A percentile compares a stretch with the other conserved stretches of the same genome.
phyloP scores from a whole-genome alignment of 2,113 vertebrate genomes.

The Paraplagusia blochii region DNA sequence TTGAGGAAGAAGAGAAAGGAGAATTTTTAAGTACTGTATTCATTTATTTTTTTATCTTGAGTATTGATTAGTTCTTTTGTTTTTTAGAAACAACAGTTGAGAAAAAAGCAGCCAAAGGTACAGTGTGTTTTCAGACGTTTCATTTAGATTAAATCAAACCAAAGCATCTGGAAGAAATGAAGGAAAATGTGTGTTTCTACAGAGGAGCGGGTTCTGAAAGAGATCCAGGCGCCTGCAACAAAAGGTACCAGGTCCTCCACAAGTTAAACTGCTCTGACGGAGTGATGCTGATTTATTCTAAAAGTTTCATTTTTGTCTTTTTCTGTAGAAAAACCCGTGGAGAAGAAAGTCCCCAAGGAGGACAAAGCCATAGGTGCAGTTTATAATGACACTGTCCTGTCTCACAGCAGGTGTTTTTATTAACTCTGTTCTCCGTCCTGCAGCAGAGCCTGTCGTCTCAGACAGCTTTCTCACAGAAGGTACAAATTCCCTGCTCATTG shows the following conservation, averaged over 20 bases:
- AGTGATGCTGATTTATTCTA: background rate
- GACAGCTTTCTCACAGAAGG: slow-evolving; percentile 59
- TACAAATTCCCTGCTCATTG: background rate
- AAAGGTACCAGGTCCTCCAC: slow-evolving; percentile 36
- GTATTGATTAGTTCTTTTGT: background rate
- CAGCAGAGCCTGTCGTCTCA: slow-evolving; percentile 37
- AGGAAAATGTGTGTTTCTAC: background rate
- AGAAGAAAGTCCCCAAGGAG: slow-evolving; percentile 60
- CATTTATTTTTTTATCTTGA: too few relatives aligned
- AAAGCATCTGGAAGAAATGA: background rate
- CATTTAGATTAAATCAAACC: background rate
- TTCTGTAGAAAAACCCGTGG: slow-evolving; percentile 44
- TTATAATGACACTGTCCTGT: background rate
- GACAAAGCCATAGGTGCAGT: slow-evolving; percentile 56
- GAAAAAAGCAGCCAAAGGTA: slow-evolving; percentile 32
- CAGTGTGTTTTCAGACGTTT: background rate
- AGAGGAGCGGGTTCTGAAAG: slow-evolving; percentile 58
- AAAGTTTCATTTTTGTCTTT: background rate
- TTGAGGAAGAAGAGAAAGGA: too few relatives aligned
- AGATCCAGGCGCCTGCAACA: slow-evolving; percentile 48
- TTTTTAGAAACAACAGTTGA: slow-evolving; percentile 31
- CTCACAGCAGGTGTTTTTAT: background rate
- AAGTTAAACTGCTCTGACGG: background rate
- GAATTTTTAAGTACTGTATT: too few relatives aligned
- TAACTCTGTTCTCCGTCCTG: slow-evolving; percentile 11